Conservation (phyloP, 2,888 invertebrate genomes). For the Aphodius granarius region DNA sequence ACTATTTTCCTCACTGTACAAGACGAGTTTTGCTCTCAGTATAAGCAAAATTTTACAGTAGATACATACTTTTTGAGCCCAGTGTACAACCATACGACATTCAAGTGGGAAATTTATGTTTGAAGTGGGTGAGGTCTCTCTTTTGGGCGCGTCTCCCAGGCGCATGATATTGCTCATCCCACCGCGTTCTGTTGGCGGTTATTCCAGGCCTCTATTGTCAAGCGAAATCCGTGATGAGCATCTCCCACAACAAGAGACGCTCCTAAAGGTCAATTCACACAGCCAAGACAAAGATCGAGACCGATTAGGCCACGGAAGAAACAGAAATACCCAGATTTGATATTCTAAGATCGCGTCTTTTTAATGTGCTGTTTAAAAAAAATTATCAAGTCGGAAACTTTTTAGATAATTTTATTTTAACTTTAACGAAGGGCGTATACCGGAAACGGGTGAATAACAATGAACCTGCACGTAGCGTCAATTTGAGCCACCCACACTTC, state of each 20-base stretch:
- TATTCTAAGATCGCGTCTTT: no score
- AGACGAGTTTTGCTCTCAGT: no score
- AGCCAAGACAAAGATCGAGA: not conserved
- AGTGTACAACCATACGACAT: not conserved
- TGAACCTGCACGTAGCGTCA: constrained; percentile 1
- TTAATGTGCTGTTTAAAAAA: no score
- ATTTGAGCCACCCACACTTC: not conserved
- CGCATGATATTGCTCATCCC: not conserved
- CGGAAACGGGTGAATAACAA: constrained; percentile 5
- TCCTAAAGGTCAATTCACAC: not conserved
- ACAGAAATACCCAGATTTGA: no score
- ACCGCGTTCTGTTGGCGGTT: not conserved
- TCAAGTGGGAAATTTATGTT: not conserved
- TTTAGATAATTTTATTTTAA: no score
- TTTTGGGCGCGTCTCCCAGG: not conserved
- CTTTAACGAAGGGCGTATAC: not conserved
- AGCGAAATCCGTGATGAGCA: not conserved
- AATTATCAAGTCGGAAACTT: no score
- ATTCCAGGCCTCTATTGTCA: not conserved
- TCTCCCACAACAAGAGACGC: not conserved
- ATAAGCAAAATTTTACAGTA: no score
- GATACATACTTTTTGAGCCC: no score
- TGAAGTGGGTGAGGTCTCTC: not conserved
- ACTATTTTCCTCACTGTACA: no score
- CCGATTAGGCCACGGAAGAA: no score